Conservation (phyloP, 2,888 invertebrate genomes). For the Drosophila stalkeri region DNA sequence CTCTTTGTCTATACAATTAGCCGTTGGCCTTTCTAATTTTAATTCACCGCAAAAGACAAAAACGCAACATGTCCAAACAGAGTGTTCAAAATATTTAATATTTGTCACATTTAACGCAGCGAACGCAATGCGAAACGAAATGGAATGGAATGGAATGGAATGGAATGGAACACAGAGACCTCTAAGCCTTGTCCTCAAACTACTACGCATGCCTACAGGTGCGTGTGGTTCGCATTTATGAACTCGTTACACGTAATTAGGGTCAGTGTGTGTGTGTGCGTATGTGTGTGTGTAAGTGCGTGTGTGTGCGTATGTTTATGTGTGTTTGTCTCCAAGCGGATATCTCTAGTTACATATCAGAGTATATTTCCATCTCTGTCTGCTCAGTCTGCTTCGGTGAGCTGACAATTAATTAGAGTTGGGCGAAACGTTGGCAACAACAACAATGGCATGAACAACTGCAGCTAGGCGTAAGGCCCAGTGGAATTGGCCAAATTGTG, state of each 20-base stretch:
- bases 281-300: background rate
- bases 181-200: background rate
- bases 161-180: constrained; percentile 3
- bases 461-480: constrained; percentile 28
- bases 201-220: constrained; percentile 51
- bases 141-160: constrained; percentile 3
- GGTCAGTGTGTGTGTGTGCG: constrained; percentile 53
- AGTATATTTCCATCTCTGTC: background rate
- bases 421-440: constrained; percentile 8
- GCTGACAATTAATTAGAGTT: constrained; percentile 75
- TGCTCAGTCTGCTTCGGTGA: constrained; percentile 6
- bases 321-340: constrained; percentile 21
- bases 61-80: constrained; percentile 34
- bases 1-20: background rate
- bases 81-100: constrained; percentile 26
- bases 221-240: constrained; percentile 71
- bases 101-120: constrained; percentile 42
- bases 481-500: constrained; percentile 38
- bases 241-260: constrained; percentile 80
- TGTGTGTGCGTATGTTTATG: constrained; percentile 11
- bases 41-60: constrained; percentile 56
- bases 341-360: constrained; percentile 27
- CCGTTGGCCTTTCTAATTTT: constrained; percentile 44
- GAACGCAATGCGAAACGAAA: background rate
- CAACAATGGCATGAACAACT: background rate